phyloP scores from a whole-genome alignment of 2,888 invertebrate species.

The Bimastos eiseni region DNA sequence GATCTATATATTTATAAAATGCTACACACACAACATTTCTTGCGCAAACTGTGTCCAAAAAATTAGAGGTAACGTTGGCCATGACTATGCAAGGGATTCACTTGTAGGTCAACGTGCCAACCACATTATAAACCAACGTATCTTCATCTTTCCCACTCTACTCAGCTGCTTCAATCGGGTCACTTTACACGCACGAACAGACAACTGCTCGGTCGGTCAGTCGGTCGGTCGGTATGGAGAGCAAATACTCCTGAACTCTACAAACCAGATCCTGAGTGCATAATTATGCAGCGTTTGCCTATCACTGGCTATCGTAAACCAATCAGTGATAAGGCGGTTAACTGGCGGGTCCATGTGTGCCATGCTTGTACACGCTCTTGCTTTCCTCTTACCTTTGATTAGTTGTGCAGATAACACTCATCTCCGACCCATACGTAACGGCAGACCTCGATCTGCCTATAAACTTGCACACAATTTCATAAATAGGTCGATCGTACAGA shows the following conservation, averaged over 20 bases:
- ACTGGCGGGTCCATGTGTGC: background rate
- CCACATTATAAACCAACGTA: background rate
- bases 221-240: background rate
- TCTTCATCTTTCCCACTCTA: background rate
- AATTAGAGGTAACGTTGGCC: too few species aligned
- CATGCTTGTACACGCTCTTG: background rate
- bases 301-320: background rate
- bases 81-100: too few species aligned
- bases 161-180: background rate
- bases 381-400: background rate
- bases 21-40: too few species aligned
- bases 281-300: background rate
- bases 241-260: background rate
- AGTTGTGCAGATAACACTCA: background rate
- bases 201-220: too few species aligned
- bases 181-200: background rate
- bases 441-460: background rate
- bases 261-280: background rate
- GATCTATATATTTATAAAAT: too few species aligned
- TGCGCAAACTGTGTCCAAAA: too few species aligned
- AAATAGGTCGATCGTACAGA: background rate
- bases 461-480: background rate
- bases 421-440: background rate
- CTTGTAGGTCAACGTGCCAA: background rate
- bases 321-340: background rate